Conservation (phyloP, 2,797 vertebrate genomes). For the Tinamus major region DNA sequence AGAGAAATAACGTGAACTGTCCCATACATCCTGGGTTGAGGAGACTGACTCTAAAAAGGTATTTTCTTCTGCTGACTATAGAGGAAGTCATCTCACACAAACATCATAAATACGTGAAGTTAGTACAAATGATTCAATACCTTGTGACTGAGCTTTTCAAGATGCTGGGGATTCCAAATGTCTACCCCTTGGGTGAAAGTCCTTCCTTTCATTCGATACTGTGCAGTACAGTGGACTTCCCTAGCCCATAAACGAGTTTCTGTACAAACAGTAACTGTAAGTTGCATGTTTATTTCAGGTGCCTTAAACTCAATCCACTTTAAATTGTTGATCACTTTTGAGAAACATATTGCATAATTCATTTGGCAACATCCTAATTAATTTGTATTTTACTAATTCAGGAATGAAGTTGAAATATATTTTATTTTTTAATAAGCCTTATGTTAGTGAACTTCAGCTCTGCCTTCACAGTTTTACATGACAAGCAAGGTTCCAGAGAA, state of each 20-base stretch:
- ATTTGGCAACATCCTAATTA: conserved; percentile 10
- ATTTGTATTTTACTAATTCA: conserved; percentile 4
- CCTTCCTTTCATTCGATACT: not conserved
- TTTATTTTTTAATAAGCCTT: conserved; percentile 45
- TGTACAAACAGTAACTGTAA: not conserved
- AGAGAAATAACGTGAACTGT: not conserved
- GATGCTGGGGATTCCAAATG: not conserved
- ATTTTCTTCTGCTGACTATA: not conserved
- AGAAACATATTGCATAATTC: not conserved
- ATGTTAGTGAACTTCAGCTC: not conserved
- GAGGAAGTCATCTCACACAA: not conserved
- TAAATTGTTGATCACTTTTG: not conserved
- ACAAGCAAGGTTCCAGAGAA: not conserved
- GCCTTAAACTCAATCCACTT: not conserved
- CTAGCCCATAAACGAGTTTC: not conserved
- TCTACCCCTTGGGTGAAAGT: not conserved
- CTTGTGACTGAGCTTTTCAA: not conserved
- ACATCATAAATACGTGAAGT: not conserved
- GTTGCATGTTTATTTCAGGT: not conserved
- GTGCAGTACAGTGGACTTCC: not conserved
- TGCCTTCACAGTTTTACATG: not conserved
- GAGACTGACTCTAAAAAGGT: not conserved
- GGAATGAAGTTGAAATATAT: not conserved
- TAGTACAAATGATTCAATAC: not conserved
- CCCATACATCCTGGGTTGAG: not conserved